Evolutionary conservation across 2,888 invertebrate species (phyloP).

Genomic region (Mythimna impura): DNA sequence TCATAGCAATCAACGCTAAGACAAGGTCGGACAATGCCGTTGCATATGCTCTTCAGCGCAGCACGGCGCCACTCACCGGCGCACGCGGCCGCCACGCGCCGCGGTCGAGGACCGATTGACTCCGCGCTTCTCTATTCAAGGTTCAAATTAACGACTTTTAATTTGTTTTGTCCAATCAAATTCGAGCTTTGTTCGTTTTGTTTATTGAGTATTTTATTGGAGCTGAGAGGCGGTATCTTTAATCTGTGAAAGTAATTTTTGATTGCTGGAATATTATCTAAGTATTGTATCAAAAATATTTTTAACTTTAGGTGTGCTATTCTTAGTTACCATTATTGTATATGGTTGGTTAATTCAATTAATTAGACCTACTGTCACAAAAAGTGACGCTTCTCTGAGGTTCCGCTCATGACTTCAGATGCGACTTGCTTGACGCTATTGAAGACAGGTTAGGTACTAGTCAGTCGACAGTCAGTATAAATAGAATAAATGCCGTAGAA

Average conservation of each 20-base stretch:
- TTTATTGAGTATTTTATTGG: conserved; percentile 13
- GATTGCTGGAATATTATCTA: not conserved
- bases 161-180: conserved; percentile 53
- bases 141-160: conserved; percentile 64
- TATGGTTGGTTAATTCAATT: not conserved
- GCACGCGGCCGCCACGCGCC: conserved; percentile 83
- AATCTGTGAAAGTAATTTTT: not conserved
- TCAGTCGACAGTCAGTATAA: not conserved
- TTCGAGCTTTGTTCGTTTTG: conserved; percentile 46
- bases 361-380: not conserved
- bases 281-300: not conserved
- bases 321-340: too few species aligned
- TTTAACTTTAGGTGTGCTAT: too few species aligned
- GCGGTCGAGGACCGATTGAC: conserved; percentile 69
- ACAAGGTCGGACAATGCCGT: conserved; percentile 48
- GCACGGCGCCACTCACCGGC: conserved; percentile 79
- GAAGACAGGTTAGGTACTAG: not conserved
- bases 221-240: not conserved
- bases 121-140: conserved; percentile 63
- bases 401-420: not conserved
- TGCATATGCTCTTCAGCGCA: conserved; percentile 87
- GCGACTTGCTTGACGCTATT: not conserved
- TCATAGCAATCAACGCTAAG: conserved; percentile 37
- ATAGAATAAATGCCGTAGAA: not conserved
- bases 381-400: not conserved